phyloP scores from a whole-genome alignment of 2,113 vertebrate genomes.

The Lethenteron camtschaticum region DNA sequence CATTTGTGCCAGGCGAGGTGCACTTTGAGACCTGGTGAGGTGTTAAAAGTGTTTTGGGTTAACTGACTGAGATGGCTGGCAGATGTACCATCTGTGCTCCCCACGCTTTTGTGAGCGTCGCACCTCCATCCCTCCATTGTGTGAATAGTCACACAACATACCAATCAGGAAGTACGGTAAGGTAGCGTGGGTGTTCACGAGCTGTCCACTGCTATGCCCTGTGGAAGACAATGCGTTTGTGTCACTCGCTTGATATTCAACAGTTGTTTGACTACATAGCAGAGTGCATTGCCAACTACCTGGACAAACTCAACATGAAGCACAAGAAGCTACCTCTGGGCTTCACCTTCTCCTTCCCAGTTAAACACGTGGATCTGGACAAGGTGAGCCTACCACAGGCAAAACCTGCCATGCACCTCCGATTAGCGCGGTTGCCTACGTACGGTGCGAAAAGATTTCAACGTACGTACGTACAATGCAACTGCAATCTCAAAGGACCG shows the following conservation, averaged over 20 bases:
- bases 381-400: constrained; percentile 32
- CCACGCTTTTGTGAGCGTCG: background rate
- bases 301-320: constrained; percentile 81
- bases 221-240: too few species aligned
- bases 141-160: background rate
- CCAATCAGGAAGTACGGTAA: too few species aligned
- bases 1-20: too few species aligned
- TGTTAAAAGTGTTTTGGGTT: too few species aligned
- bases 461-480: too few species aligned
- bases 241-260: background rate
- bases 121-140: background rate
- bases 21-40: too few species aligned
- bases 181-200: too few species aligned
- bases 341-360: constrained; percentile 92
- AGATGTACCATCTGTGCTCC: background rate
- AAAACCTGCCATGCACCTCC: too few species aligned
- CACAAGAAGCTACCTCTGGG: constrained; percentile 86
- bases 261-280: constrained; percentile 94
- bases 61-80: background rate
- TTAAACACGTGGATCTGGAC: constrained; percentile 78
- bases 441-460: too few species aligned
- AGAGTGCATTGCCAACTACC: constrained; percentile 80
- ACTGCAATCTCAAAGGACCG: too few species aligned
- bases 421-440: too few species aligned
- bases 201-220: too few species aligned